These are phyloP conservation scores for Helostoma temminkii DNA, from an alignment of 2,797 vertebrate species.

Conservation along the genomic window DNA sequence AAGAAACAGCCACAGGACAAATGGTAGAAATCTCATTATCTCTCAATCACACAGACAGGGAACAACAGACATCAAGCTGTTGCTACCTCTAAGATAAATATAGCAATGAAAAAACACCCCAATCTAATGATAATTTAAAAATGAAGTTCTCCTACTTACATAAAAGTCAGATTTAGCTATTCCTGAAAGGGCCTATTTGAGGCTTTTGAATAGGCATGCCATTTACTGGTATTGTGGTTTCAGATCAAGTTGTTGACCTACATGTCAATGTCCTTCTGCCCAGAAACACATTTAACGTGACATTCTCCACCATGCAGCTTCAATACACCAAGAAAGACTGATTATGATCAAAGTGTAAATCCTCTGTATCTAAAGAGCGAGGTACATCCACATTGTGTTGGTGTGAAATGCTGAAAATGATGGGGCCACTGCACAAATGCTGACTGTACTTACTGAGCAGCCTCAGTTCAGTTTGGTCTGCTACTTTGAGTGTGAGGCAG, in stretches of 20 bases:
- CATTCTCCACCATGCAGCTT: conserved; percentile 5
- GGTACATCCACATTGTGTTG: conserved; percentile 32
- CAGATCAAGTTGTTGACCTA: conserved; percentile 24
- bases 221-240: conserved; percentile 23
- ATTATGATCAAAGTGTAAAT: conserved; percentile 39
- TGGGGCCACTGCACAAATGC: background rate
- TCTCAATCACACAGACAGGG: conserved; percentile 60
- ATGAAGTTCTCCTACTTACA: conserved; percentile 29
- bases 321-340: conserved; percentile 11
- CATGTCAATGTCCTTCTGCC: background rate
- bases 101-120: conserved; percentile 38
- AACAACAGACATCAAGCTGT: conserved; percentile 53
- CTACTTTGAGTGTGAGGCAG: conserved; percentile 23
- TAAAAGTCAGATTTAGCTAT: conserved; percentile 34
- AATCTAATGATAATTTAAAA: conserved; percentile 51
- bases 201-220: background rate
- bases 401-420: conserved; percentile 24
- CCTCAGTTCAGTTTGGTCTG: background rate
- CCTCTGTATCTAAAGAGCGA: conserved; percentile 33
- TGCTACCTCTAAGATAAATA: conserved; percentile 55
- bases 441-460: background rate
- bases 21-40: conserved; percentile 75
- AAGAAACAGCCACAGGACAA: conserved; percentile 69
- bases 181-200: conserved; percentile 26
- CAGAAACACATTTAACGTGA: conserved; percentile 10